Evolutionary conservation across 2,113 vertebrate species (phyloP), one percentile per base, ranked within the genome.

Genomic region (Paratilapia polleni): DNA sequence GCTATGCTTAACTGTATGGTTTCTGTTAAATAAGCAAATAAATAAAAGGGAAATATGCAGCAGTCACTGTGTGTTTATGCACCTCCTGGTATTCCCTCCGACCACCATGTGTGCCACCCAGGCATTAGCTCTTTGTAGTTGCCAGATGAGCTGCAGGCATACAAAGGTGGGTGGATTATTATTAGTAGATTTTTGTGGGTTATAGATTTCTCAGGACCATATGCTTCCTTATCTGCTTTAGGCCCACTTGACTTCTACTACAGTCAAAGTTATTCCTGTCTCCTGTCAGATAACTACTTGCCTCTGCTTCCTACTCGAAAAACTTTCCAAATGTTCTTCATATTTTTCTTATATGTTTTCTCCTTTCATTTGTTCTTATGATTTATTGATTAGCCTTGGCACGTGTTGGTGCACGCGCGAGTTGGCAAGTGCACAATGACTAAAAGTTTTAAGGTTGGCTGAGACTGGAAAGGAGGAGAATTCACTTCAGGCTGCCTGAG

Each of bases 341-440:
- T 58, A n/a, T 58, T 63, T 63, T 62, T 66, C 74, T 61, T 57
- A 43, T 12, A n/a, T 82, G 8, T 56, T n/a, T 47, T 58, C 54
- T 24, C 8, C 24, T 56, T 80, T 82, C 13, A 62, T 91, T 83
- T 80, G 64, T 92, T 81, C 56, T 68, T 3, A 86, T 93, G 60
- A 90, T 87, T 93, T 87, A 92, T 93, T 89, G 75, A 91, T 83
- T 1, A 22, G 8, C 43, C 43, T 26, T 3, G n/a, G 79, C 88
- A 91, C 76, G 66, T 83, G 86, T 77, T 73, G 19, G 82, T 24
- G 52, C 73, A 49, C 14, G 41, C 9, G 3, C 8, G 3, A 80
- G 68, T 78, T 77, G 70, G 66, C 52, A 62, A 64, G 74, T 57
- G 47, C 63, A 34, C 31, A 49, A 3, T 28, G 62, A 47, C 81